These are phyloP conservation scores for Metridium senile DNA, from an alignment of 92 coral and sea anemone species.

Conservation along the genomic window DNA sequence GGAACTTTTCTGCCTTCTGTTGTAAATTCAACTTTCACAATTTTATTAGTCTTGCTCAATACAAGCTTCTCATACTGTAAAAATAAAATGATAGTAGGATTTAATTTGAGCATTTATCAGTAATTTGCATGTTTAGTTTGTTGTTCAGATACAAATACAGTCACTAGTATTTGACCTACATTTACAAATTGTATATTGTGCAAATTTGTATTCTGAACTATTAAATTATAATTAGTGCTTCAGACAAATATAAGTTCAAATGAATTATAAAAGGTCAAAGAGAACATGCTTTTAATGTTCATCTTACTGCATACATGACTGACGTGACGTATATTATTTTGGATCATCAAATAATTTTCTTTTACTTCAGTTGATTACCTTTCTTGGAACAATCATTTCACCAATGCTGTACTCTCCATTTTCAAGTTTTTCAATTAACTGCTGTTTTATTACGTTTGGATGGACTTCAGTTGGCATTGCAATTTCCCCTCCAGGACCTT, in stretches of 20 bases:
- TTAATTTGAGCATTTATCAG: too few species aligned
- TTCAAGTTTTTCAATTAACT: conserved; percentile 32
- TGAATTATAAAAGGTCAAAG: too few species aligned
- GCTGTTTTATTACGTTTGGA: conserved; percentile 20
- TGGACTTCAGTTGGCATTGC: conserved; percentile 32
- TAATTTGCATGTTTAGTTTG: neutral
- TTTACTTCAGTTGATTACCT: too few species aligned
- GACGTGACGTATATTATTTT: too few species aligned
- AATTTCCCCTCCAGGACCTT: conserved; percentile 52
- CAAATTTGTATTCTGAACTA: neutral
- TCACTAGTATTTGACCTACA: neutral
- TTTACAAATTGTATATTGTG: too few species aligned
- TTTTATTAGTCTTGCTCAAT: conserved; percentile 33
- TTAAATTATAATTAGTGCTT: too few species aligned
- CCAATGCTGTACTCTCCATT: too few species aligned
- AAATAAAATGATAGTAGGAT: neutral
- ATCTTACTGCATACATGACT: too few species aligned
- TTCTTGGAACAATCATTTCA: conserved; percentile 55
- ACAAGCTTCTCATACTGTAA: conserved; percentile 57
- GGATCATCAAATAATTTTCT: too few species aligned
- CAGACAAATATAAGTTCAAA: too few species aligned
- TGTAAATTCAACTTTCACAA: conserved; percentile 25
- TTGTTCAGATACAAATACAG: neutral
- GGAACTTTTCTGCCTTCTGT: conserved; percentile 55
- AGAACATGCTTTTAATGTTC: too few species aligned